Base-by-base conservation (phyloP, 2,797 vertebrate genomes). In the Gymnothorax javanicus region DNA sequence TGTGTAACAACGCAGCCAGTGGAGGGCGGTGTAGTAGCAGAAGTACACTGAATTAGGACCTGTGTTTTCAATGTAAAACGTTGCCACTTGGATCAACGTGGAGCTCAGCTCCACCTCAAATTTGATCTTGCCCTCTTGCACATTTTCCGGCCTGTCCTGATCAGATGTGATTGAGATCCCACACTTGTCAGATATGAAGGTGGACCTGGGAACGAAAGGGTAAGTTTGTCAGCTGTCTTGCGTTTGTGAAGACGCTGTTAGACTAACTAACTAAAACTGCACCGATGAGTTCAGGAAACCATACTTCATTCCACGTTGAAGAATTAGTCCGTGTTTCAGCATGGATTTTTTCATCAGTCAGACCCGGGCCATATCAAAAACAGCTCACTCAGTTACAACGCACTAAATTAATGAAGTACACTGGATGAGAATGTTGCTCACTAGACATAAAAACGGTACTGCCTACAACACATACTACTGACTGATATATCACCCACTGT, bases 21-120 rank as follows among this genome's bases (percentile, higher is more conserved):
- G 91, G 83, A 91, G 89, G 0, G 92, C 87, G 7, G 92, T 94
- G 91, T 96, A 97, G 27, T 90, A 93, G 69, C 82, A 95, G 91
- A 99, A 96, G 0, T 89, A 93, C 86, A 99, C 94, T 0, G 84
- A 73, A 20, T 94, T 79, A 0, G 23, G 17, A 3, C 97, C 97
- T 0, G 2, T 85, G 89, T 99, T 99, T 89, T 92, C 85, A 87
- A 99, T 94, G 0, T 52, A 86, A 69, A 99, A 13, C 62, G 85
- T 91, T 1, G 96, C 23, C 0, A 1, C 17, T 0, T 0, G 50
- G 86, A 86, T 50, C 67, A 84, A 85, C 23, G 83, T 3, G 0
- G 85, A 8, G 0, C 0, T 43, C 33, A 43, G 69, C 17, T 89
- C 82, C 83, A 95, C 89, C 0, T 1, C 0, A 67, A 97, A 87